phyloP scores from a whole-genome alignment of 1,140 invertebrate genomes.

The Lepidurus apus region DNA sequence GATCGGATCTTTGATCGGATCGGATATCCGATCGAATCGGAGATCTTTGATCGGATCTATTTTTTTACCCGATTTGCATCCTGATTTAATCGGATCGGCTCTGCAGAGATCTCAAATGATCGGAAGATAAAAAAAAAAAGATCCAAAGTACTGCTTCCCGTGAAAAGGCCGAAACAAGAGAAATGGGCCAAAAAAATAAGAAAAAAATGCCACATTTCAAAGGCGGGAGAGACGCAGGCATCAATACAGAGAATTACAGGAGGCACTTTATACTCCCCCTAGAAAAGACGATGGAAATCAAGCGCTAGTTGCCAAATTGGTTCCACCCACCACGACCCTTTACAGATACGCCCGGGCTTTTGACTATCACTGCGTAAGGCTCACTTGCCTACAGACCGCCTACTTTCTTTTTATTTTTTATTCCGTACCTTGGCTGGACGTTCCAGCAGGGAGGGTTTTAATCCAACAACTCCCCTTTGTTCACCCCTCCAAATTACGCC shows the following conservation, averaged over 20 bases:
- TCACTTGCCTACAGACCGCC: background rate
- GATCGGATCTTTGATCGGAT: no score
- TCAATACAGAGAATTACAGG: background rate
- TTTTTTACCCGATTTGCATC: no score
- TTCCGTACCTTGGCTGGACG: background rate
- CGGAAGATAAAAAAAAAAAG: no score
- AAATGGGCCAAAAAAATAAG: background rate
- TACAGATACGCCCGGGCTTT: background rate
- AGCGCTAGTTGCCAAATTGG: background rate
- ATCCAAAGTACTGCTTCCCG: no score
- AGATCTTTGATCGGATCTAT: no score
- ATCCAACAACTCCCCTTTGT: background rate
- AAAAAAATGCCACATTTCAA: background rate
- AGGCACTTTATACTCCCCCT: background rate
- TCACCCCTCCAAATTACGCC: background rate
- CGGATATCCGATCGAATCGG: no score
- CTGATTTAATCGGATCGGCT: no score
- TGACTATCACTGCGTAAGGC: background rate
- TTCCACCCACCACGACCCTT: background rate
- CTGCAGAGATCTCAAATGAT: no score
- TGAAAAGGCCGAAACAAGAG: background rate
- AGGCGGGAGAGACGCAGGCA: background rate
- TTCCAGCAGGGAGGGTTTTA: no score
- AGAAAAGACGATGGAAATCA: background rate
- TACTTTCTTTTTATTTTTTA: background rate